phyloP scores from a whole-genome alignment of 1,140 invertebrate species.

The Papilio polyxenes region DNA sequence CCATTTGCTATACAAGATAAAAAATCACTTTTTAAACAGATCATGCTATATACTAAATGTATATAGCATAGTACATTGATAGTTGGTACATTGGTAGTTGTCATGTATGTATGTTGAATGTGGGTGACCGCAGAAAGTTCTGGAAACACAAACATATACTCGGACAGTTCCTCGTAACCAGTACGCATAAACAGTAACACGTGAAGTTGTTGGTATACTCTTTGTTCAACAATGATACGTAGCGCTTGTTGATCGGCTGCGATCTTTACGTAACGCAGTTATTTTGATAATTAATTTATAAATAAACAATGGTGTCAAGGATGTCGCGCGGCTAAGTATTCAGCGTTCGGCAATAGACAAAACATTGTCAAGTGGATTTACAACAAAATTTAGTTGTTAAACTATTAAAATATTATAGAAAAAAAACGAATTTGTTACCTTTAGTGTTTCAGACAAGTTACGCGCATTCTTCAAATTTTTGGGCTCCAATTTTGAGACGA shows the following conservation, averaged over 20 bases:
- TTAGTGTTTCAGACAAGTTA: neutral
- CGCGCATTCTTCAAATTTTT: neutral
- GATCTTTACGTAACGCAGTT: slow-evolving; percentile 7
- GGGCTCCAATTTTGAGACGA: neutral
- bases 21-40: too few relatives aligned
- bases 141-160: neutral
- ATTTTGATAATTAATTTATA: slow-evolving; percentile 29
- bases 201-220: neutral
- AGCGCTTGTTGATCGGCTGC: neutral
- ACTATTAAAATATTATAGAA: neutral
- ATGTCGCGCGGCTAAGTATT: neutral
- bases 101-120: too few relatives aligned
- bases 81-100: too few relatives aligned
- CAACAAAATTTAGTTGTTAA: neutral
- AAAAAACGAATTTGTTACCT: neutral
- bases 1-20: too few relatives aligned
- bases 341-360: neutral
- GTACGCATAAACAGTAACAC: neutral
- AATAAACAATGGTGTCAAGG: slow-evolving; percentile 21
- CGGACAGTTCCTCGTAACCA: neutral
- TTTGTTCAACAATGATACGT: neutral
- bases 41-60: too few relatives aligned
- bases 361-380: neutral
- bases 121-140: neutral
- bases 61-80: too few relatives aligned